Base-by-base conservation (phyloP, 2,888 invertebrate genomes). In the Sympetrum striolatum region DNA sequence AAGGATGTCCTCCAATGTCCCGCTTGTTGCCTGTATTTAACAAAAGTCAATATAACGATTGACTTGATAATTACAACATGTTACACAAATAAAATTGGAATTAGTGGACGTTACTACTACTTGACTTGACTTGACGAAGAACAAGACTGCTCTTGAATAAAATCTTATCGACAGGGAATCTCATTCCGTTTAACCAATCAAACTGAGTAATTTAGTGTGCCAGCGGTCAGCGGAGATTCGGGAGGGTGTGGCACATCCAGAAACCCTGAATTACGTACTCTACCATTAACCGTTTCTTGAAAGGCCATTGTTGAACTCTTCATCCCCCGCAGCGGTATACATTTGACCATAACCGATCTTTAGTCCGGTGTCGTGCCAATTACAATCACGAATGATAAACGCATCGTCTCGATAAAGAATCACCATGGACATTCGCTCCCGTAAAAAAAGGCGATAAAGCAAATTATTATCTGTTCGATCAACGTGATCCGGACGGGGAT, bases 371-470 rank as follows among this genome's bases (percentile, higher is more conserved):
- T 60, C 64, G 2, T 15, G 37, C 37, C 37, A 64, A 86, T 86
- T 86, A 86, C 37, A 86, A 37, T 31, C 64, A 60, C 15, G 31
- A 31, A 73, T n/a, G 86, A 64, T 64, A n/a, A 86, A 86, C 64
- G 60, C 60, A 37, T 64, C 86, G 22, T n/a, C 14, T 86, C 64
- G 60, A n/a, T 60, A 35, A 31, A 60, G 86, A 48, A 86, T 86
- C 37, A 25, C n/a, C 64, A 64, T 60, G 73, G 64, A 82, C 58
- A 58, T 60, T 35, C 10, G 82, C 15, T 58, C 64, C 58, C 39
- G 60, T 37, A 86, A 86, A 37, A 81, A 86, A 39, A 64, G 35
- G 86, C 86, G 64, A 86, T 39, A 37, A 60, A 60, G n/a, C n/a
- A 60, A 37, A 86, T 22, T 6, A 37, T 60, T 86, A 86, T 86